phyloP scores from a whole-genome alignment of 2,797 vertebrate species.

The Columba guinea region DNA sequence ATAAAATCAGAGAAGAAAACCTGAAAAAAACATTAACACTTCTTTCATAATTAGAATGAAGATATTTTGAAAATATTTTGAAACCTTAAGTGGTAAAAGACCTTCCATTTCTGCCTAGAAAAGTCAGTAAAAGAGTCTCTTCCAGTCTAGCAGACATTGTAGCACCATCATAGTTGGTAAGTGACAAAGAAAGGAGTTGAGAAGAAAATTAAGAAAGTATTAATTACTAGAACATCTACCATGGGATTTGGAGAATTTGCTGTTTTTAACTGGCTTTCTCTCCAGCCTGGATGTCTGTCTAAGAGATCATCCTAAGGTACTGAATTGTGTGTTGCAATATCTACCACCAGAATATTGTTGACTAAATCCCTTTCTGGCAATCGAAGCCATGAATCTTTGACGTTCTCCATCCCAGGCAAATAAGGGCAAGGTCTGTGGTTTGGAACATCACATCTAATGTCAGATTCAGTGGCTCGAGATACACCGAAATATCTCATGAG shows the following conservation, averaged over 20 bases:
- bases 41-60: neutral
- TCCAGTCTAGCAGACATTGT: neutral
- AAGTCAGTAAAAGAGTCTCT: neutral
- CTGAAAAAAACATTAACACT: neutral
- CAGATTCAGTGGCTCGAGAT: conserved; percentile 33
- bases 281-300: neutral
- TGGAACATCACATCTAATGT: conserved; percentile 20
- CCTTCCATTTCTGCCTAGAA: neutral
- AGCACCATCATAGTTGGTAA: neutral
- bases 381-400: neutral
- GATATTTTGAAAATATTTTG: neutral
- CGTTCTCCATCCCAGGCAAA: neutral
- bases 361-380: neutral
- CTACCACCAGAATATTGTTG: neutral
- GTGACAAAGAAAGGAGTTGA: neutral
- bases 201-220: neutral
- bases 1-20: neutral
- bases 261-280: neutral
- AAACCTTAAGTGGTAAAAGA: neutral
- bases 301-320: neutral
- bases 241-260: neutral
- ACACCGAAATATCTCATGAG: conserved; percentile 19
- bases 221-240: neutral
- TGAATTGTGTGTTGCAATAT: neutral
- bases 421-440: conserved; percentile 8